These are phyloP conservation scores for Bombycilla garrulus DNA, from an alignment of 2,113 vertebrate species.

Conservation along the genomic window DNA sequence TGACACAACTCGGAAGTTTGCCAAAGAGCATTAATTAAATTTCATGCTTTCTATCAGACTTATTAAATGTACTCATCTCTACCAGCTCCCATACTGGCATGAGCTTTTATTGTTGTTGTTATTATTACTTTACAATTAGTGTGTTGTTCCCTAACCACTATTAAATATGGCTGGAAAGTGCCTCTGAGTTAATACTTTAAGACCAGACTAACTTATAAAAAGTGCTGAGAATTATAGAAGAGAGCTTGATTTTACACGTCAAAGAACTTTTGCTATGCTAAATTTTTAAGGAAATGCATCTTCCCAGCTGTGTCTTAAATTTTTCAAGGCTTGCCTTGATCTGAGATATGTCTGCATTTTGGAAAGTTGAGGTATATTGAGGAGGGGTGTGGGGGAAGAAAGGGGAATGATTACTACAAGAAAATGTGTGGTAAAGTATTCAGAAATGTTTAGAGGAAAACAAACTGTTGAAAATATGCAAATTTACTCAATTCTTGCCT, in stretches of 20 bases:
- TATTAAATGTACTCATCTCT: conserved; percentile 34
- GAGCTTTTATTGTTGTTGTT: not conserved
- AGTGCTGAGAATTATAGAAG: not conserved
- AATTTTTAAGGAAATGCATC: not conserved
- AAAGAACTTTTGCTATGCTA: not conserved
- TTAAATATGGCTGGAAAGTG: not conserved
- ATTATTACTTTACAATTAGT: conserved; percentile 15
- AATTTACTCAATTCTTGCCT: not conserved
- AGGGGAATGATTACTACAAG: not conserved
- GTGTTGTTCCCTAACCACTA: not conserved
- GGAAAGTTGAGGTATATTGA: not conserved
- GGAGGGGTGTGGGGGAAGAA: rapidly evolving
- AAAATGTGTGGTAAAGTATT: not conserved
- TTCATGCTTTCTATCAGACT: conserved; percentile 45
- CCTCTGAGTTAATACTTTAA: not conserved
- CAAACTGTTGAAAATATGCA: not conserved
- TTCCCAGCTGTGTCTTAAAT: not conserved
- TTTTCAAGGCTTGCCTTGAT: not conserved
- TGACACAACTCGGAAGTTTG: conserved; percentile 31
- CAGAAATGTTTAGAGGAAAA: not conserved
- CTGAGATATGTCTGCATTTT: not conserved
- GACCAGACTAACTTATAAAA: not conserved
- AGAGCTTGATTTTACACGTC: not conserved
- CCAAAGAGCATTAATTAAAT: conserved; percentile 51
- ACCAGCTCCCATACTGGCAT: conserved; percentile 21